These are phyloP conservation scores for Athrips mouffetella DNA, from an alignment of 2,888 invertebrate species.

Conservation along the genomic window DNA sequence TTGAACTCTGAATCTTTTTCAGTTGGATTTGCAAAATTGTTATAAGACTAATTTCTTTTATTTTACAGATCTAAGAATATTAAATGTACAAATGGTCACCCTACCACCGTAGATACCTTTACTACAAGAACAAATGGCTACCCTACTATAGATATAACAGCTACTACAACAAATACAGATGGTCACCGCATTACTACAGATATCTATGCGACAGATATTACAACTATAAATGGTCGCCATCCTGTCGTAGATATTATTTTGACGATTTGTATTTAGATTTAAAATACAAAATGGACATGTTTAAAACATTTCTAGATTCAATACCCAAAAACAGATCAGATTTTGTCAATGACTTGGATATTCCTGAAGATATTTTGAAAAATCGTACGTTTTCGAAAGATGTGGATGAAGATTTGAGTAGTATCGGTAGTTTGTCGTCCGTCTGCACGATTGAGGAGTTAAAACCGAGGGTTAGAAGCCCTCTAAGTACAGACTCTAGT, in stretches of 20 bases:
- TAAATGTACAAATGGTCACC: constrained; percentile 1
- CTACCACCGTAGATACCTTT: constrained; percentile 1
- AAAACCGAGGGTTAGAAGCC: constrained; percentile 18
- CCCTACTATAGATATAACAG: neutral
- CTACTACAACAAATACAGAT: neutral
- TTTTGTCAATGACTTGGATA: constrained; percentile 55
- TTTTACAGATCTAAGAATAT: neutral
- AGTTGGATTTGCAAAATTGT: too few relatives aligned
- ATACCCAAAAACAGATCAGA: constrained; percentile 56
- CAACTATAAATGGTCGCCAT: neutral
- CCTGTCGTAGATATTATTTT: neutral
- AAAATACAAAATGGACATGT: constrained; percentile 48
- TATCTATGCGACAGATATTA: constrained; percentile 2
- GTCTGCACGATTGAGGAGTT: constrained; percentile 35
- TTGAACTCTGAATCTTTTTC: too few relatives aligned
- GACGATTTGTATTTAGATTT: constrained; percentile 4
- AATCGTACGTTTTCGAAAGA: constrained; percentile 26
- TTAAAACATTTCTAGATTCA: constrained; percentile 45
- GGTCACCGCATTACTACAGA: constrained; percentile 5
- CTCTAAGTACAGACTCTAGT: constrained; percentile 52
- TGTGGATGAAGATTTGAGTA: constrained; percentile 32
- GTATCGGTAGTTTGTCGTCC: constrained; percentile 40
- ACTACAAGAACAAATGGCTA: neutral
- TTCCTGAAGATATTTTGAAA: constrained; percentile 44
- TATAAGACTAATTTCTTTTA: too few relatives aligned